Evolutionary conservation across 2,888 invertebrate species (phyloP).

Genomic region (Eulithis prunata): DNA sequence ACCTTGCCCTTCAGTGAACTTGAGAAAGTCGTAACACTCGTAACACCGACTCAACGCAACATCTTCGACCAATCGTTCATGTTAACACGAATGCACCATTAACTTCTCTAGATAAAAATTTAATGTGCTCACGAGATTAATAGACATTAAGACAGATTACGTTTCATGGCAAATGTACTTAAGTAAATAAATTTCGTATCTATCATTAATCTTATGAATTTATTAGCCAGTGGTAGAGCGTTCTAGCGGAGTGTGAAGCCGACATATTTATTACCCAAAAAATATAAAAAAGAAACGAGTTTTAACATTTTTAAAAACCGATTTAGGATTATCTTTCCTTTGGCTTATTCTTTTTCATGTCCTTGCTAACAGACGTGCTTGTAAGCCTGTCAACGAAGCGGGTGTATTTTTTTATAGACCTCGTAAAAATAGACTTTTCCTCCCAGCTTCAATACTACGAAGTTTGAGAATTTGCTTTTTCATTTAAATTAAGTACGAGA

Average conservation of each 20-base stretch:
- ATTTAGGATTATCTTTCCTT: conserved; percentile 54
- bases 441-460: conserved; percentile 23
- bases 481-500: conserved; percentile 69
- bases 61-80: conserved; percentile 48
- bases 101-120: conserved; percentile 55
- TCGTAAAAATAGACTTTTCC: conserved; percentile 37
- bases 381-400: conserved; percentile 59
- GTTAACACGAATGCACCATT: conserved; percentile 59
- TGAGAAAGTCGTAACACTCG: conserved; percentile 24
- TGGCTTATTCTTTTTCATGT: conserved; percentile 52
- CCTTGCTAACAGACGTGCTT: conserved; percentile 60
- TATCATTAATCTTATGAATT: conserved; percentile 79
- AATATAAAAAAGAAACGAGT: conserved; percentile 70
- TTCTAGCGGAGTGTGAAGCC: conserved; percentile 65
- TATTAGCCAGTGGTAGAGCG: conserved; percentile 69
- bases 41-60: conserved; percentile 13
- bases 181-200: conserved; percentile 76
- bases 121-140: conserved; percentile 72
- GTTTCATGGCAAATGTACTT: conserved; percentile 72
- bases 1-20: conserved; percentile 8
- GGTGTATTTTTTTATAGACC: conserved; percentile 47
- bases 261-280: conserved; percentile 73
- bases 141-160: conserved; percentile 71
- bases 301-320: conserved; percentile 66
- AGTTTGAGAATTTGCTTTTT: conserved; percentile 40